Base-by-base conservation (phyloP, 1,140 invertebrate genomes). In the Maconellicoccus hirsutus region DNA sequence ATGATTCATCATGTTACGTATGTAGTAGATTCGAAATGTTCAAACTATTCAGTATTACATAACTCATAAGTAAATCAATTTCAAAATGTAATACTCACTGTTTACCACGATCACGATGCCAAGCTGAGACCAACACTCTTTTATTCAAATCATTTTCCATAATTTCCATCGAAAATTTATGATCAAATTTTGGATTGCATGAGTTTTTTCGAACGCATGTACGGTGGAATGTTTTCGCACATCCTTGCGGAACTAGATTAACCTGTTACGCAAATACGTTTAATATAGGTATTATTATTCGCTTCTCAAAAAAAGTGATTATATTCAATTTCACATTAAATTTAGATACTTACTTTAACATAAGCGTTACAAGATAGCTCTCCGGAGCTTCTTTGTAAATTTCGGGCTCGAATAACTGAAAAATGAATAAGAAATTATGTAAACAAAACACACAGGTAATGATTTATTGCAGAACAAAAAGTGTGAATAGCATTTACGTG, bases 141-240 rank as follows among this genome's bases (percentile, higher is more conserved):
- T 80, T 82, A 19, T 80, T 77, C 6, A 77, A 73, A 74, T 83
- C 82, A 66, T 80, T 78, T 19, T 79, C 77, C 0, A 78, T 75
- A 10, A 83, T 75, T 63, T 81, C 79, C 75, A 83, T 79, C 23
- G 79, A 79, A 71, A 84, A 83, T 73, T 82, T 81, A 38, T 83
- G 79, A 75, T 84, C 82, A 77, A 81, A 84, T 23, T 77, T 72
- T 0, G 77, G 81, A 70, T 75, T 77, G 74, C 78, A 80, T 19
- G 80, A 79, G 71, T 80, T 77, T 2, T 76, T 74, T 1, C 80
- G 75, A 0, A 82, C 77, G 10, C 78, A 76, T 0, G 82, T 84
- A n/a, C 80, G 78, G 72, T 82, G 82, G 74, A 79, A 80, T 3
- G 81, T 80, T 69, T 79, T 76, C 12, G 77, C 78, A 33, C 76